Evolutionary conservation across 2,113 vertebrate species (phyloP).

Genomic region (Lichenostomus cassidix): DNA sequence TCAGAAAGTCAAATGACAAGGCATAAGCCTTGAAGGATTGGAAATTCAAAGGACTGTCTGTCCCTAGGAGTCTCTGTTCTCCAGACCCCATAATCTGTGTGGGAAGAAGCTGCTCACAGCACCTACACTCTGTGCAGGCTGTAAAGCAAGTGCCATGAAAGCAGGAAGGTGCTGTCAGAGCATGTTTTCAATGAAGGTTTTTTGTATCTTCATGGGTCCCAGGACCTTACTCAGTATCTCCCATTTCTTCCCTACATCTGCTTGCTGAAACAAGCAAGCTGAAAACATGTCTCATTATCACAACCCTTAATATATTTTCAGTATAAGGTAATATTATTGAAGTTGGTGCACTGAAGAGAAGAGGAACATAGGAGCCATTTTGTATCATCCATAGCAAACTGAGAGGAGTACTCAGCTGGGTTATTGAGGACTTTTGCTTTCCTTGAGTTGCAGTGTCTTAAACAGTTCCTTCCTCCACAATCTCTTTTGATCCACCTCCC

Average conservation of each 20-base stretch:
- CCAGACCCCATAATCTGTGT: neutral
- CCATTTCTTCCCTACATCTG: neutral
- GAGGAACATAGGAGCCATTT: neutral
- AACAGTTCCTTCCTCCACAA: neutral
- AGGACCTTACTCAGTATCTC: neutral
- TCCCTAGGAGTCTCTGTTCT: neutral
- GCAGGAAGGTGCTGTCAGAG: neutral
- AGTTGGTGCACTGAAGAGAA: neutral
- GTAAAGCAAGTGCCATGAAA: neutral
- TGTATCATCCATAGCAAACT: neutral
- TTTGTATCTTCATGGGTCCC: neutral
- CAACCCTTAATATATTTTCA: neutral
- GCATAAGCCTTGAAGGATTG: neutral
- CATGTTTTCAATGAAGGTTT: neutral
- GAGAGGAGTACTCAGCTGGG: neutral
- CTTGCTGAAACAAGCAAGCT: neutral
- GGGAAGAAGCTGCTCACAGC: neutral
- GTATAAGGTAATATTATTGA: neutral
- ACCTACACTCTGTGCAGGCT: neutral
- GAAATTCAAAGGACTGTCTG: neutral
- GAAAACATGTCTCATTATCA: neutral
- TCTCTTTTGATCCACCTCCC: neutral
- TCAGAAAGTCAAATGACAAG: neutral
- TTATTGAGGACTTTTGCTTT: neutral
- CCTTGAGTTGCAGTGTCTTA: neutral